Percentiles rank a stretch among this genome's conserved stretches.
Conservation (phyloP, 1,140 invertebrate species). For the Hetaerina americana region DNA sequence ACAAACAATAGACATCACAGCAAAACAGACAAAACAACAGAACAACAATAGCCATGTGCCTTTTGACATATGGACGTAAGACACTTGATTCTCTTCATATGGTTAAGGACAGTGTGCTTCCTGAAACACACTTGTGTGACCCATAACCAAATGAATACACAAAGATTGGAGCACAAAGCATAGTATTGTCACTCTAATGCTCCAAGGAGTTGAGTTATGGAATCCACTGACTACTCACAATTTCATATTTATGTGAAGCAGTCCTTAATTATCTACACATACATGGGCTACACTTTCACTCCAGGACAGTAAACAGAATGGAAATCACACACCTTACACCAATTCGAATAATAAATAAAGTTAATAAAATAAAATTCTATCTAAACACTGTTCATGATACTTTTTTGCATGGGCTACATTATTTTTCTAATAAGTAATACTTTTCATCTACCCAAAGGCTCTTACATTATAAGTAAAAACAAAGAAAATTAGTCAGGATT, state of each 20-base stretch:
- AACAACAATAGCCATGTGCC: slow-evolving; percentile 7
- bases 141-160: not conserved
- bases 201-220: not conserved
- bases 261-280: too few species aligned
- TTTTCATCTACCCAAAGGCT: too few species aligned
- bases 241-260: not conserved
- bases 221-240: not conserved
- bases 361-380: too few species aligned
- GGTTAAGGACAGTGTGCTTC: not conserved
- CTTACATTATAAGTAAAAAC: too few species aligned
- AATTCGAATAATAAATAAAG: too few species aligned
- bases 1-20: slow-evolving; percentile 8
- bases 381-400: too few species aligned
- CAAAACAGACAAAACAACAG: slow-evolving; percentile 5
- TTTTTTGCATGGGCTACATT: too few species aligned
- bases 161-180: not conserved
- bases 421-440: too few species aligned
- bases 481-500: too few species aligned
- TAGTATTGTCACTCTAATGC: not conserved
- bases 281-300: too few species aligned
- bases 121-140: not conserved
- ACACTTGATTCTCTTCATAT: slow-evolving; percentile 5
- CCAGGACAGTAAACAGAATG: too few species aligned
- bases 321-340: too few species aligned
- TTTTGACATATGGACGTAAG: not conserved